Evolutionary conservation across 1,140 invertebrate genomes (phyloP).

Genomic region (Augochlora pura): DNA sequence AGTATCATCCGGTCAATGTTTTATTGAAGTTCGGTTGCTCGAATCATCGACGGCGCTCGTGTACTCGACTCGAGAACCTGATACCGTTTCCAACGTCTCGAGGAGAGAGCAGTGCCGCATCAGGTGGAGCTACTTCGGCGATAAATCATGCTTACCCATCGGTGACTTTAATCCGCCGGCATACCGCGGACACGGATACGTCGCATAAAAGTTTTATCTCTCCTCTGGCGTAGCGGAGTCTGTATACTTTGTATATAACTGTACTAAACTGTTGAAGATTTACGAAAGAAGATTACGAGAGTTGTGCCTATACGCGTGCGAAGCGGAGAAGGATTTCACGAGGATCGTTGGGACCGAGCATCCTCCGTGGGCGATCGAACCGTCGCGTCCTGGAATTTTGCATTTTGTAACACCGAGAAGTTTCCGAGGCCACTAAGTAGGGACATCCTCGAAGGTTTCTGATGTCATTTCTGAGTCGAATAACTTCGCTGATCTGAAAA

Average conservation of each 20-base stretch:
- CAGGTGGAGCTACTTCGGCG: neutral
- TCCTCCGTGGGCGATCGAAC: neutral
- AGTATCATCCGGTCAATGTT: too few species aligned
- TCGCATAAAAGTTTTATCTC: conserved; percentile 34
- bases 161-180: neutral
- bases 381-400: too few species aligned
- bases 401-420: neutral
- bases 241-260: conserved; percentile 68
- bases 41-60: neutral
- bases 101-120: neutral
- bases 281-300: conserved; percentile 29
- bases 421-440: too few species aligned
- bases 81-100: neutral
- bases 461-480: neutral
- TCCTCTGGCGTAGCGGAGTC: conserved; percentile 40
- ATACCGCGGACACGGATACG: conserved; percentile 2
- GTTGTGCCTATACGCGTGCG: conserved; percentile 22
- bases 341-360: neutral
- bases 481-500: neutral
- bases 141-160: neutral
- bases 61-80: neutral
- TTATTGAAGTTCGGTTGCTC: neutral
- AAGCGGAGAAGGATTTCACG: neutral
- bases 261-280: conserved; percentile 47
- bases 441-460: neutral